Evolutionary conservation across 2,888 invertebrate genomes (phyloP).

Genomic region (Eutolmus rufibarbis): DNA sequence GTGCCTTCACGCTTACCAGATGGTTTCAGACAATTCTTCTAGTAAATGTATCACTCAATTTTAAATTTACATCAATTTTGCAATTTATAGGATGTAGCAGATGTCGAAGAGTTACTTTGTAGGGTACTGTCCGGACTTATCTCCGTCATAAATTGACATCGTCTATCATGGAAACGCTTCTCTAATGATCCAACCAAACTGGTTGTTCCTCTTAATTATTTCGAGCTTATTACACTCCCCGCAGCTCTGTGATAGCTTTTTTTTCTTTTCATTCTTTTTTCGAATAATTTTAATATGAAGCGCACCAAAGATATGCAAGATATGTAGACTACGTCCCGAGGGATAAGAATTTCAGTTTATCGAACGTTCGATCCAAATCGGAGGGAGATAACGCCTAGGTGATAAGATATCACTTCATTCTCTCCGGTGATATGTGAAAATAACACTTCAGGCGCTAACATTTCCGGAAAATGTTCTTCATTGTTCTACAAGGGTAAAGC

Average conservation of each 20-base stretch:
- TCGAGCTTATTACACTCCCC: neutral
- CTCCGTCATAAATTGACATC: neutral
- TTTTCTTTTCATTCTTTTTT: neutral
- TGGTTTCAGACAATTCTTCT: neutral
- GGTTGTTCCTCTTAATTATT: constrained; percentile 16
- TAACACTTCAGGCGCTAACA: neutral
- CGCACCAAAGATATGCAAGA: neutral
- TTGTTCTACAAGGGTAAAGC: neutral
- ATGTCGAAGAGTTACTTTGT: neutral
- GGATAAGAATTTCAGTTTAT: neutral
- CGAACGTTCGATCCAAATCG: neutral
- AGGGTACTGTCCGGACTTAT: neutral
- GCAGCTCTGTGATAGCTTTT: neutral
- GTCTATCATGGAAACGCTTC: neutral
- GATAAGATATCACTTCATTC: neutral
- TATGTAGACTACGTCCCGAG: neutral
- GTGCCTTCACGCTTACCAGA: neutral
- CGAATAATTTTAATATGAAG: neutral
- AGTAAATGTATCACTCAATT: neutral
- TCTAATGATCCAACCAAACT: constrained; percentile 1
- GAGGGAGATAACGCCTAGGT: neutral
- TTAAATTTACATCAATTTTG: neutral
- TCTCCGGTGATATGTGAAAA: neutral
- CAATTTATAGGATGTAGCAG: neutral
- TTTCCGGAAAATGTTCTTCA: neutral